Evolutionary conservation across 2,888 invertebrate genomes (phyloP), one percentile per base, ranked within the genome.

Genomic region (Mamestra brassicae): DNA sequence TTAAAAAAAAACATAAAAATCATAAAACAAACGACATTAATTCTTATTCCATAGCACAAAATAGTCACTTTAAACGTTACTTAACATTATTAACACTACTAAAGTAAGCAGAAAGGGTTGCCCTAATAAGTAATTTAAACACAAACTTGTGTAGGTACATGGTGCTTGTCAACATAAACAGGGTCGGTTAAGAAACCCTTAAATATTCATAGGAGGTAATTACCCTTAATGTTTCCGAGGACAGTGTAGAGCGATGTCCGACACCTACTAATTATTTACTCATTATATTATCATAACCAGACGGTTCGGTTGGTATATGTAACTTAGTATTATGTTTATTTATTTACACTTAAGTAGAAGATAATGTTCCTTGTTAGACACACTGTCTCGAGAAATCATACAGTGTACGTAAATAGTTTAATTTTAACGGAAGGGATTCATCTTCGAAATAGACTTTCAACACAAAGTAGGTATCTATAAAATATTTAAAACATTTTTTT

Each of bases 121-220:
- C 58, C 54, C 50, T 60, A 26, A 54, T 65, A 65, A 61, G 47
- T 74, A 54, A 74, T 79, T 65, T 45, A 68, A 63, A 77, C 50
- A 57, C 34, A 65, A 71, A 74, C 74, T 45, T 60, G 17, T n/a
- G n/a, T n/a, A n/a, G n/a, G n/a, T 26, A 54, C 81, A n/a, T 69
- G 60, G 38, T 45, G 17, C 69, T 47, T 68, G 36, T 65, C 65
- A 66, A 50, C 74, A 38, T 42, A 62, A 74, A 69, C 67, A 75
- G 26, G 3, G 45, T 36, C 13, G 4, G 58, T 66, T 47, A 66
- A 84, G 71, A 79, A 78, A 57, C 61, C 64, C 60, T 67, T 26
- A 72, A 80, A 57, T 81, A 72, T 84, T 71, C 54, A 84, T 50
- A 36, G 7, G 11, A 13, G 57, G 38, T 81, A 80, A 76, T 82